A percentile compares a stretch with the other conserved stretches of the same genome.
Evolutionary conservation across 2,888 invertebrate genomes (phyloP).

Genomic region (Sphaerophoria rueppellii): DNA sequence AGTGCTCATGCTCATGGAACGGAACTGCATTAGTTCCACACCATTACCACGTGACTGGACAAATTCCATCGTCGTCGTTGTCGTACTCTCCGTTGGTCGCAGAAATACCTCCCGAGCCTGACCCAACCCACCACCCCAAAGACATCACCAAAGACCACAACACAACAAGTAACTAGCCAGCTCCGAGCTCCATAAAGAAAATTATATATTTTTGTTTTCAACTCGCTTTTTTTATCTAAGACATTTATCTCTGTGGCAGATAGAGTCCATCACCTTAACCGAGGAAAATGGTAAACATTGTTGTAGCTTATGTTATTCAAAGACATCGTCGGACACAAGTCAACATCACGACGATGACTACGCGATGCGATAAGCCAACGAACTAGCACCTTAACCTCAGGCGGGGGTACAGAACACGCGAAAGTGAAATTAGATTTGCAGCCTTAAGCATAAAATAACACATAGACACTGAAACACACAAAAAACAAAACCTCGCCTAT

Average conservation of each 20-base stretch:
- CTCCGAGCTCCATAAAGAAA: not conserved
- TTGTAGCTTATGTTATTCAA: conserved; percentile 30
- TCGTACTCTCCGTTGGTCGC: no score
- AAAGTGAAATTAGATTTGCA: conserved; percentile 65
- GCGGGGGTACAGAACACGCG: conserved; percentile 39
- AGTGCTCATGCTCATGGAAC: conserved; percentile 39
- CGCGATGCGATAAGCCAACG: conserved; percentile 48
- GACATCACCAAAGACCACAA: not conserved
- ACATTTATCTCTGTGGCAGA: conserved; percentile 7
- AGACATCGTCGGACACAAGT: conserved; percentile 15
- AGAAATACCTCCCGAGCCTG: not conserved
- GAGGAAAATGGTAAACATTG: conserved; percentile 5
- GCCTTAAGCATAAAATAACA: not conserved
- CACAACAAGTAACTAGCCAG: conserved; percentile 2
- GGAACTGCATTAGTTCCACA: conserved; percentile 55
- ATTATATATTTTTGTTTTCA: not conserved
- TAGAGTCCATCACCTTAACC: conserved; percentile 33
- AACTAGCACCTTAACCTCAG: conserved; percentile 50
- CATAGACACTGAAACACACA: not conserved
- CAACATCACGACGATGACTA: not conserved
- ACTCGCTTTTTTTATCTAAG: conserved; percentile 1
- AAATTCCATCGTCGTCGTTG: conserved; percentile 4
- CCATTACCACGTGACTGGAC: conserved; percentile 40
- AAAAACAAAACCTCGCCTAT: conserved; percentile 3
- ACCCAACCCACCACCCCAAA: conserved; percentile 1